A percentile compares a stretch with the other conserved stretches of the same genome.
Evolutionary conservation across 2,797 vertebrate genomes (phyloP).

Genomic region (Artibeus jamaicensis): DNA sequence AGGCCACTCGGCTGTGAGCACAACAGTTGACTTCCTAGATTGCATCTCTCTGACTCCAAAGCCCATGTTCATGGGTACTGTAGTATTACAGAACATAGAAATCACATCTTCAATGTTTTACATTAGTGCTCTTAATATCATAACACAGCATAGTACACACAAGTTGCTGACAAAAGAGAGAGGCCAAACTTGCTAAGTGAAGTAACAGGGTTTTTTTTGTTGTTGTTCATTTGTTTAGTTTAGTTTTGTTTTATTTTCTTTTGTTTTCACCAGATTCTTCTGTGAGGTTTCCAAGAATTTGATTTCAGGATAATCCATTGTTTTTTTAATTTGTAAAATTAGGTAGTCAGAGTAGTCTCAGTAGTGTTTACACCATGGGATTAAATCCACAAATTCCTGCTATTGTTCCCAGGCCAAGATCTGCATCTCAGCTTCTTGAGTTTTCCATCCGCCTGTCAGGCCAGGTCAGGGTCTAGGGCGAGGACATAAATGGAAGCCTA

Average conservation of each 20-base stretch:
- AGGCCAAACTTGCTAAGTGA: not conserved
- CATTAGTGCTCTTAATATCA: not conserved
- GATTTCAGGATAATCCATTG: not conserved
- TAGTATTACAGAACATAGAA: not conserved
- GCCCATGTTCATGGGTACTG: not conserved
- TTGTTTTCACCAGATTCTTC: not conserved
- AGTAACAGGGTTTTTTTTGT: not conserved
- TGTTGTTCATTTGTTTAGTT: too few species aligned
- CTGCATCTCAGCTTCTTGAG: not conserved
- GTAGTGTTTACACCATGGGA: not conserved
- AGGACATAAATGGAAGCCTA: not conserved
- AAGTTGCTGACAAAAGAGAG: not conserved
- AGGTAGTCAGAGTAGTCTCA: not conserved
- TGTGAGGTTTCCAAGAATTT: not conserved
- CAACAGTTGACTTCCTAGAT: not conserved
- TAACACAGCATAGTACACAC: not conserved
- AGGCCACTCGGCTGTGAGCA: not conserved
- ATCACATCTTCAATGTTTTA: accelerated
- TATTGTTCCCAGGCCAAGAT: not conserved
- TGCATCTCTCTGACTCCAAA: not conserved
- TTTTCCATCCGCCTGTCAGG: not conserved
- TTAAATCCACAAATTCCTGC: not conserved
- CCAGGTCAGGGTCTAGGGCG: not conserved
- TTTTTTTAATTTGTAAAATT: not conserved
- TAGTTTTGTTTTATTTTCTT: not conserved